phyloP scores from a whole-genome alignment of 1,140 invertebrate genomes.

The Palaemon carinicauda region DNA sequence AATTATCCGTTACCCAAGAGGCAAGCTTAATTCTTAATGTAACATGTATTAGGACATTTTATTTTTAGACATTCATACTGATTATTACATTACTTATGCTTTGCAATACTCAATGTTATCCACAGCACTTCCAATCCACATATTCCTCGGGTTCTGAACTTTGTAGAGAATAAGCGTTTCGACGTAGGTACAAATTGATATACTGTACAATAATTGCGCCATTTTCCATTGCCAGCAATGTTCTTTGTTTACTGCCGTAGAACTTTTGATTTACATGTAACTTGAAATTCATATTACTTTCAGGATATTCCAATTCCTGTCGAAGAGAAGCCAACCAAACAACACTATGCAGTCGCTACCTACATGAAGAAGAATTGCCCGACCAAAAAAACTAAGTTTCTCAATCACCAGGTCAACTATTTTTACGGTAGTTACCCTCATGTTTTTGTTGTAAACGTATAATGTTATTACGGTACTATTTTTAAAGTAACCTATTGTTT shows the following conservation, averaged over 20 bases:
- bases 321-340: slow-evolving; percentile 75
- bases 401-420: slow-evolving; percentile 91
- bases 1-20: no score
- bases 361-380: slow-evolving; percentile 93
- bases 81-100: no score
- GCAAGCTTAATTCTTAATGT: no score
- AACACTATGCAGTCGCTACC: slow-evolving; percentile 92
- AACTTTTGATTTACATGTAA: not conserved
- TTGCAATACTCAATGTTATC: no score
- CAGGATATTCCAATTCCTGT: slow-evolving; percentile 53
- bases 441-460: not conserved
- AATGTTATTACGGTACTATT: not conserved
- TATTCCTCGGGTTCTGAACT: no score
- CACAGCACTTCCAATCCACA: no score
- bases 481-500: not conserved
- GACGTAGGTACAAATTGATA: no score
- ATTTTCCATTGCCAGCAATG: not conserved
- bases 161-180: no score
- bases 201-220: no score
- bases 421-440: slow-evolving; percentile 78
- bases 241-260: not conserved
- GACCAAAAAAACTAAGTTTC: slow-evolving; percentile 93
- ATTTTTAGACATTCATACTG: no score
- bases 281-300: not conserved
- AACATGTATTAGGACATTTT: no score